A percentile compares a stretch with the other conserved stretches of the same genome.
Evolutionary conservation across 2,113 vertebrate species (phyloP).

Genomic region (Jacana jacana): DNA sequence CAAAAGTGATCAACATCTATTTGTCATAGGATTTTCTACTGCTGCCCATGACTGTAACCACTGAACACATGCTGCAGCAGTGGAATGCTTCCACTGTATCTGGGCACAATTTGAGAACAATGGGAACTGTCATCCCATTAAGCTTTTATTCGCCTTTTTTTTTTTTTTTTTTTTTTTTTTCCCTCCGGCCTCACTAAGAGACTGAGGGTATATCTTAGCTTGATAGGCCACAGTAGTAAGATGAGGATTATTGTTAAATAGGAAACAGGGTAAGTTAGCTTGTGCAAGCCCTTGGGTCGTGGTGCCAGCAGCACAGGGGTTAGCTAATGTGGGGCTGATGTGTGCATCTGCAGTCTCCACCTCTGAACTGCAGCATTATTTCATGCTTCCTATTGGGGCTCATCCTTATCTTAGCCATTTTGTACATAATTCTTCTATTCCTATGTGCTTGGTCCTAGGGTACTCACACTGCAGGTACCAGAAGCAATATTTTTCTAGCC

Average conservation of each 20-base stretch:
- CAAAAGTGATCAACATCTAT: not conserved
- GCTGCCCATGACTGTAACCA: not conserved
- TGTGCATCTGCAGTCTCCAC: not conserved
- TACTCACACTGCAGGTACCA: not conserved
- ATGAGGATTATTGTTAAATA: not conserved
- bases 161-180: not conserved
- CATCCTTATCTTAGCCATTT: not conserved
- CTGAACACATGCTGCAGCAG: not conserved
- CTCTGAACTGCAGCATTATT: not conserved
- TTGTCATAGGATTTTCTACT: slow-evolving; percentile 13
- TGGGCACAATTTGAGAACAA: slow-evolving; percentile 36
- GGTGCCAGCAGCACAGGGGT: not conserved
- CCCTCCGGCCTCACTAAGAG: not conserved
- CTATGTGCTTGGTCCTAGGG: not conserved
- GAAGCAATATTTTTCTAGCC: not conserved
- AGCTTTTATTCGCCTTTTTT: not conserved
- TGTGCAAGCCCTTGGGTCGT: not conserved
- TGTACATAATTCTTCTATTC: not conserved
- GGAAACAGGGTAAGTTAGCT: not conserved
- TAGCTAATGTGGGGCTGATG: not conserved
- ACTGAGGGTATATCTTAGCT: not conserved
- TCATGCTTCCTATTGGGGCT: not conserved
- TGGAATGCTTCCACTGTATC: not conserved
- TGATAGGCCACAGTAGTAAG: not conserved
- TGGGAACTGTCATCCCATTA: not conserved